Evolutionary conservation across 2,797 vertebrate genomes (phyloP).

Genomic region (Cygnus olor): DNA sequence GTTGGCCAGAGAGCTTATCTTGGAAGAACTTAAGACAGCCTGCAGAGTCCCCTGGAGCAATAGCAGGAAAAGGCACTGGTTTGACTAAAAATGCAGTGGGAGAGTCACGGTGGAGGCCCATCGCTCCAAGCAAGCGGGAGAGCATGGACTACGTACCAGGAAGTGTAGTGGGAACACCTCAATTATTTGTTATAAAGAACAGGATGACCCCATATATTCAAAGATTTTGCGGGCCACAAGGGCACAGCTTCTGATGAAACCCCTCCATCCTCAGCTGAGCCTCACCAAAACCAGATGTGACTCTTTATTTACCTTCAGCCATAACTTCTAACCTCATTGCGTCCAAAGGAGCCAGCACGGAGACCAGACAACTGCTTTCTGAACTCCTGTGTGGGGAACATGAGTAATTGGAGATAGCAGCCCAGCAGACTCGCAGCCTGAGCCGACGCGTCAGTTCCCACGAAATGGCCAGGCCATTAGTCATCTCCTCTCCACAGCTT

Average conservation of each 20-base stretch:
- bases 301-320: background rate
- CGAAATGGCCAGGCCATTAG: constrained; percentile 30
- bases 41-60: background rate
- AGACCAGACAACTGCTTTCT: background rate
- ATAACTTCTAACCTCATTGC: background rate
- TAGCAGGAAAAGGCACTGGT: background rate
- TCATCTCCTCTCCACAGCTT: constrained; percentile 37
- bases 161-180: background rate
- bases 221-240: background rate
- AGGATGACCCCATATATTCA: background rate
- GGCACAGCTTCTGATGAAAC: background rate
- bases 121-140: background rate
- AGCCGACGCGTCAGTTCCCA: background rate
- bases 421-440: background rate
- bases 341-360: background rate
- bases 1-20: background rate
- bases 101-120: background rate
- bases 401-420: background rate
- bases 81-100: background rate
- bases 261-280: background rate
- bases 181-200: background rate
- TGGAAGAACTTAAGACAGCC: constrained; percentile 5
- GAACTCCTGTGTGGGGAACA: background rate
- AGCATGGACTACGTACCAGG: background rate
- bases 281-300: background rate